These are phyloP conservation scores for Drosophila melanica DNA, from an alignment of 1,140 invertebrate species.

Conservation along the genomic window DNA sequence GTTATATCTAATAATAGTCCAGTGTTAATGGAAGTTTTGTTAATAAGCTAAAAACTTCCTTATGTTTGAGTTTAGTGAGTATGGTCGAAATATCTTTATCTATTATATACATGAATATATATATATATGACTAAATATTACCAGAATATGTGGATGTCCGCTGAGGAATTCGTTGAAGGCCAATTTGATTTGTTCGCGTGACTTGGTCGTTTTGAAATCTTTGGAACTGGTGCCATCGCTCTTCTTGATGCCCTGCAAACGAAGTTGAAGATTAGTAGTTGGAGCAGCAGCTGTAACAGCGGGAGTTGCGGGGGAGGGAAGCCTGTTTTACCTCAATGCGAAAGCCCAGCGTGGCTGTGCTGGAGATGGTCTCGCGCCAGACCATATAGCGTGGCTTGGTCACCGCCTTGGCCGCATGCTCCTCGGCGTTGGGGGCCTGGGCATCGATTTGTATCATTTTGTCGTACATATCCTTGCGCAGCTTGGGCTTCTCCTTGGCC, in stretches of 20 bases:
- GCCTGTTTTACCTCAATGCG: constrained; percentile 89
- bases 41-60: too few species aligned
- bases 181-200: constrained; percentile 91
- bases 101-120: too few species aligned
- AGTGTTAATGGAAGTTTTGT: too few species aligned
- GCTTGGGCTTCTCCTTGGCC: constrained; percentile 96
- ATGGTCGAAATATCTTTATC: too few species aligned
- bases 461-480: constrained; percentile 98
- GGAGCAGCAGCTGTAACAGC: background rate
- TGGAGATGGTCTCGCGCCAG: constrained; percentile 98
- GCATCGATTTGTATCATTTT: constrained; percentile 99
- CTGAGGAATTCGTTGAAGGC: constrained; percentile 93
- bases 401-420: constrained; percentile 94
- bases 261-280: background rate
- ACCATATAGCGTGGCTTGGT: constrained; percentile 99
- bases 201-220: constrained; percentile 98
- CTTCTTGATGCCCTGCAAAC: constrained; percentile 90
- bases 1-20: too few species aligned
- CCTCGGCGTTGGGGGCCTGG: constrained; percentile 94
- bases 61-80: too few species aligned
- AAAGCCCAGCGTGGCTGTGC: constrained; percentile 97
- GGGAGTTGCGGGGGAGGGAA: background rate
- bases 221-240: constrained; percentile 94
- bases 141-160: constrained; percentile 90
- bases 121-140: constrained; percentile 71